A percentile compares a stretch with the other conserved stretches of the same genome.
Conservation (phyloP, 1,140 invertebrate species). For the Bradynema listronoti region DNA sequence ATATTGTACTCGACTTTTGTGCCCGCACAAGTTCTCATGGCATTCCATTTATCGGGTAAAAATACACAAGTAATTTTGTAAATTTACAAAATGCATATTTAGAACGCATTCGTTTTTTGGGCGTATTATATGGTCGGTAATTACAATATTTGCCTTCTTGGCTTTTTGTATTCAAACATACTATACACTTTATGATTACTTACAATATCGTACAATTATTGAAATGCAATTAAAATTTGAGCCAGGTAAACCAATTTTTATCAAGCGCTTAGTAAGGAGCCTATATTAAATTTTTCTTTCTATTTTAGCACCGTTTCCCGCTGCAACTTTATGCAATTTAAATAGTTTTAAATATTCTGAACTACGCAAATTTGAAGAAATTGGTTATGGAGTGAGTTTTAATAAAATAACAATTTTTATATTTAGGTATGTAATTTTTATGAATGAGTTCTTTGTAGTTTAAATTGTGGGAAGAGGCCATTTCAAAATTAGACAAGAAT, state of each 20-base stretch:
- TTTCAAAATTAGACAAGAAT: constrained; percentile 35
- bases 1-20: constrained; percentile 53
- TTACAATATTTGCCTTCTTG: constrained; percentile 45
- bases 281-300: too few relatives aligned
- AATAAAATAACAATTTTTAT: too few relatives aligned
- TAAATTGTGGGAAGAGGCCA: constrained; percentile 47
- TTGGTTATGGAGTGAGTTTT: constrained; percentile 46
- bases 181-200: constrained; percentile 54
- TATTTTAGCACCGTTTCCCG: constrained; percentile 56
- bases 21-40: constrained; percentile 55
- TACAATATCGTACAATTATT: constrained; percentile 55
- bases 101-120: constrained; percentile 57
- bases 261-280: too few relatives aligned
- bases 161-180: constrained; percentile 53
- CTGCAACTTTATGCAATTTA: constrained; percentile 56
- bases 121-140: constrained; percentile 40
- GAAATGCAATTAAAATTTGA: constrained; percentile 58
- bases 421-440: too few relatives aligned
- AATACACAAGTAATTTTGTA: constrained; percentile 1
- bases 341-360: constrained; percentile 55
- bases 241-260: too few relatives aligned
- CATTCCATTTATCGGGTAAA: constrained; percentile 55
- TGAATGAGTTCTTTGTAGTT: constrained; percentile 43
- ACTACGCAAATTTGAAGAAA: constrained; percentile 52
- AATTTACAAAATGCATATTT: constrained; percentile 5